Base-by-base conservation (phyloP, 2,113 vertebrate species). In the Dipodomys spectabilis region DNA sequence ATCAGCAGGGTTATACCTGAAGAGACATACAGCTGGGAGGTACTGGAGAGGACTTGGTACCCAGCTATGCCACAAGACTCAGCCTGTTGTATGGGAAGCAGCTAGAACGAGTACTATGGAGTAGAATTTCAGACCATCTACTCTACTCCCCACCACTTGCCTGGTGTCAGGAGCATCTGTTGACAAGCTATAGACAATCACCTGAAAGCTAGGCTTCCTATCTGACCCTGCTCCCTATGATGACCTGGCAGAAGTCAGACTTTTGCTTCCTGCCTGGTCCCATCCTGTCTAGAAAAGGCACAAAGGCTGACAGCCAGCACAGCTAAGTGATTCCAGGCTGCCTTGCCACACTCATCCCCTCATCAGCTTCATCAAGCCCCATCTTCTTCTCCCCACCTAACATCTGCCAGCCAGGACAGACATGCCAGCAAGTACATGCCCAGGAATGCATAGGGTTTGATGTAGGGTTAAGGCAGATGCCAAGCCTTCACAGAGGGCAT, bases 11-110 rank as follows among this genome's bases (percentile, higher is more conserved):
- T 0, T 20, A 9, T 6, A 71, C 2, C 1, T 19, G 6, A 32
- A 5, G 53, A 83, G 35, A 39, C 0, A 5, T 5, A 30, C 4
- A 0, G 0, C 0, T 6, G 27, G n/a, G 0, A 8, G 64, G 30
- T 2, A 1, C 60, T 4, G 27, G 71, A 27, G 4, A 32, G 32
- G 28, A 18, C 18, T 7, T 4, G 28, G 11, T 2, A n/a, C 32
- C 65, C 20, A 18, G 65, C 1, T 27, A 2, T 7, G 11, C 23
- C 30, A 2, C 11, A 64, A 27, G 27, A 4, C 39, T 71, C 19
- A 1, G 12, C 5, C n/a, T n/a, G 65, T 30, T 30, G 75, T 28
- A 35, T 15, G 7, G 2, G 28, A 49, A 25, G 65, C 1, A 9
- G 68, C 35, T 11, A 13, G 2, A 4, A 39, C 1, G 25, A 13